phyloP scores from a whole-genome alignment of 2,888 invertebrate genomes.

The Hofmannophila pseudospretella region DNA sequence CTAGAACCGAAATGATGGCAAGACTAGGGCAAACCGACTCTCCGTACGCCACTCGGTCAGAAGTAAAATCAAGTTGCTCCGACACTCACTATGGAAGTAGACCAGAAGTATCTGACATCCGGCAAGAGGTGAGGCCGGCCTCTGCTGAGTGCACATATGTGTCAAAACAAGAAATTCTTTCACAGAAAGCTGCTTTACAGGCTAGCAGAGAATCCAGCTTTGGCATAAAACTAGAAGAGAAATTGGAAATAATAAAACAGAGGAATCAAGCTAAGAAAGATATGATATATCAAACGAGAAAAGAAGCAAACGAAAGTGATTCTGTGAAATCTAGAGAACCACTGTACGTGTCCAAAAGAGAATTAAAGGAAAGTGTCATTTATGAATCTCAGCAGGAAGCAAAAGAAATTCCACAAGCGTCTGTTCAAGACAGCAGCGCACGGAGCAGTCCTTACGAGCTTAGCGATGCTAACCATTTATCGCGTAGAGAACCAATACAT shows the following conservation, averaged over 20 bases:
- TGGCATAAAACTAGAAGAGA: slow-evolving; percentile 60
- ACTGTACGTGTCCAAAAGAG: slow-evolving; percentile 70
- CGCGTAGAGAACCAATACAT: slow-evolving; percentile 65
- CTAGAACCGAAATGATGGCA: slow-evolving; percentile 65
- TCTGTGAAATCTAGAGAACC: slow-evolving; percentile 65
- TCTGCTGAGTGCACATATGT: slow-evolving; percentile 72
- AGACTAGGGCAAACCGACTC: slow-evolving; percentile 58
- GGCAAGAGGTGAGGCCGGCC: slow-evolving; percentile 53
- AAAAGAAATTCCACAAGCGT: slow-evolving; percentile 41
- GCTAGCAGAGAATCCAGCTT: slow-evolving; percentile 66
- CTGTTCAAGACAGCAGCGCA: slow-evolving; percentile 44
- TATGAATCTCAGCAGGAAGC: slow-evolving; percentile 72
- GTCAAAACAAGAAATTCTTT: slow-evolving; percentile 69
- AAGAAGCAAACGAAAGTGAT: slow-evolving; percentile 69
- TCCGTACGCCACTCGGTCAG: slow-evolving; percentile 54
- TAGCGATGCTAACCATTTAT: slow-evolving; percentile 70
- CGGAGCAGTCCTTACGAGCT: slow-evolving; percentile 71
- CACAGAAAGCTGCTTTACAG: slow-evolving; percentile 67
- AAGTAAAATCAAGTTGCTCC: slow-evolving; percentile 68
- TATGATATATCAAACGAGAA: slow-evolving; percentile 71
- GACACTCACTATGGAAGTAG: slow-evolving; percentile 51
- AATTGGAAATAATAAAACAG: slow-evolving; percentile 72
- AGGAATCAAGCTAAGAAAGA: slow-evolving; percentile 75
- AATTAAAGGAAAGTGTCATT: slow-evolving; percentile 70
- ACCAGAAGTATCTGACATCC: slow-evolving; percentile 47